Conservation (phyloP, 2,888 invertebrate species). For the Branchipolynoe longqiensis region DNA sequence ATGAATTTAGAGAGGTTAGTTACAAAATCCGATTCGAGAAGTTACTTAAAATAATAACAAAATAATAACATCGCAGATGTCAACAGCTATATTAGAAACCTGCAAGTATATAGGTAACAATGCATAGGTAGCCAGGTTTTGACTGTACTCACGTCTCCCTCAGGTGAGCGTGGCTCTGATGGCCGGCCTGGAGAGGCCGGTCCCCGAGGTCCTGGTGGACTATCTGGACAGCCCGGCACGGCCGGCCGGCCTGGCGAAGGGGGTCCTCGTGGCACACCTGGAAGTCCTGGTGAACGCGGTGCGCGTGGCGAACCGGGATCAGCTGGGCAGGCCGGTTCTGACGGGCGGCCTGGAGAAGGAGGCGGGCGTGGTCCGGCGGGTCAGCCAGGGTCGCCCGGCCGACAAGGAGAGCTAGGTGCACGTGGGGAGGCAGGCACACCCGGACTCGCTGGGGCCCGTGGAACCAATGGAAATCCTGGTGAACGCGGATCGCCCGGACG, state of each 20-base stretch:
- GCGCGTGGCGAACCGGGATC: not conserved
- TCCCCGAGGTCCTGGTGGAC: slow-evolving; percentile 29
- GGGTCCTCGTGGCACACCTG: slow-evolving; percentile 61
- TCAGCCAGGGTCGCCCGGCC: slow-evolving; percentile 60
- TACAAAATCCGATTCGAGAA: no score
- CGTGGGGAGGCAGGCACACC: slow-evolving; percentile 56
- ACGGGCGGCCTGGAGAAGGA: slow-evolving; percentile 59
- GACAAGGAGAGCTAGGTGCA: slow-evolving; percentile 57
- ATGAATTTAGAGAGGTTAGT: no score
- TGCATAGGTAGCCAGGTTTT: no score
- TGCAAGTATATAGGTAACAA: no score
- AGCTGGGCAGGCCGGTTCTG: slow-evolving; percentile 19
- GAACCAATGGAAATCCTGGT: slow-evolving; percentile 61
- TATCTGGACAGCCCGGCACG: slow-evolving; percentile 53
- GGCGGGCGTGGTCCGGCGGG: slow-evolving; percentile 65
- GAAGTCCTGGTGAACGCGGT: slow-evolving; percentile 58
- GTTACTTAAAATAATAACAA: no score
- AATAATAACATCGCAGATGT: no score
- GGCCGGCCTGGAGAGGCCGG: slow-evolving; percentile 44
- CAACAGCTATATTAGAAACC: no score
- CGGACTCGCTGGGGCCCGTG: slow-evolving; percentile 56
- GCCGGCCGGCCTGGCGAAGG: slow-evolving; percentile 50
- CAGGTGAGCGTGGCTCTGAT: slow-evolving; percentile 55
- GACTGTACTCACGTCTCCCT: not conserved
- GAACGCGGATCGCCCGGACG: slow-evolving; percentile 41